phyloP scores from a whole-genome alignment of 2,113 vertebrate genomes.

The Periophthalmodon schlosseri region DNA sequence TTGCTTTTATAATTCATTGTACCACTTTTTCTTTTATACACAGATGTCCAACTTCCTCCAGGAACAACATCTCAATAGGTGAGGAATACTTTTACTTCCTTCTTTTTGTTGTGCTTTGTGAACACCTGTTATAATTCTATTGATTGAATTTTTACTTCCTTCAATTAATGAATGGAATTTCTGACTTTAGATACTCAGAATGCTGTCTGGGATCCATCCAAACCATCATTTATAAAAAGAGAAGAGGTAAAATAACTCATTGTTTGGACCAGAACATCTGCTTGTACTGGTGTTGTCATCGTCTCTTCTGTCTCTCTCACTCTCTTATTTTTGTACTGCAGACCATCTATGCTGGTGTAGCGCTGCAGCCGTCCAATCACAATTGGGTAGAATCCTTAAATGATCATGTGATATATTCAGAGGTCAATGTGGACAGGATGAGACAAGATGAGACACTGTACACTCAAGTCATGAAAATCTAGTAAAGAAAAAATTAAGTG shows the following conservation, averaged over 20 bases:
- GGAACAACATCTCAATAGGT: slow-evolving; percentile 32
- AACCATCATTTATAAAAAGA: slow-evolving; percentile 22
- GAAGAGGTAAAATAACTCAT: slow-evolving; percentile 29
- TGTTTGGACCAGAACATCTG: not conserved
- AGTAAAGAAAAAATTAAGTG: not conserved
- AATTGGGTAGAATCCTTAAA: accelerated
- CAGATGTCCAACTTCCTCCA: slow-evolving; percentile 5
- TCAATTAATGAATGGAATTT: not conserved
- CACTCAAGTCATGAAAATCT: not conserved
- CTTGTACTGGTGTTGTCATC: not conserved
- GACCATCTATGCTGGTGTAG: slow-evolving; percentile 51
- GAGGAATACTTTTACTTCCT: slow-evolving; percentile 22
- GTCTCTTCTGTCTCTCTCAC: not conserved
- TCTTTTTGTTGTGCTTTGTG: not conserved
- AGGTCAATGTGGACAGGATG: slow-evolving; percentile 16
- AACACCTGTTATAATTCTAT: not conserved
- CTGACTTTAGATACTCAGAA: slow-evolving; percentile 35
- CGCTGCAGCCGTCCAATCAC: not conserved
- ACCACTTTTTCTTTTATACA: slow-evolving; percentile 1
- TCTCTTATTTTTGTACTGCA: not conserved
- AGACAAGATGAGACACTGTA: not conserved
- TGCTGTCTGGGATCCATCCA: not conserved
- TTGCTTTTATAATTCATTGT: no score
- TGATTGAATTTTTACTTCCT: not conserved
- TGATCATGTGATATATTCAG: slow-evolving; percentile 45